phyloP scores from a whole-genome alignment of 2,888 invertebrate species.

The Prenolepis imparis region DNA sequence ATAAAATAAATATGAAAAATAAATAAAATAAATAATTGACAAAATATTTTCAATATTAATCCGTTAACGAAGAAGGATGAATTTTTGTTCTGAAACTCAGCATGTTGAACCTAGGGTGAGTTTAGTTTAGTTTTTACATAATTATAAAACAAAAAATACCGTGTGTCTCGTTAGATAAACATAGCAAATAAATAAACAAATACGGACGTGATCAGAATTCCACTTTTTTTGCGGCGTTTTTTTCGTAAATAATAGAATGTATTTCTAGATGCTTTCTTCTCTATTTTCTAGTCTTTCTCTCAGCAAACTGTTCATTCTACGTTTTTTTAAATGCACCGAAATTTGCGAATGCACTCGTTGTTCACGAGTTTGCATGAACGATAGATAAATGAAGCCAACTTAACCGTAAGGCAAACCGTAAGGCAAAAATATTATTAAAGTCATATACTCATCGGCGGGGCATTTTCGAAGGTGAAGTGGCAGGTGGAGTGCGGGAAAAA shows the following conservation, averaged over 20 bases:
- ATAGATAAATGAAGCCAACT: slow-evolving; percentile 26
- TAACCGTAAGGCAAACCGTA: slow-evolving; percentile 17
- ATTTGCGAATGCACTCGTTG: background rate
- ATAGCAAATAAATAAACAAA: slow-evolving; percentile 4
- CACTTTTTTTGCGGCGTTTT: background rate
- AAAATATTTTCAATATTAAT: slow-evolving; percentile 15
- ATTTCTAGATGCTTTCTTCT: background rate
- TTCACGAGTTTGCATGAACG: background rate
- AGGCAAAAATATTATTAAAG: slow-evolving; percentile 48
- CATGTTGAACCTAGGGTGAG: background rate
- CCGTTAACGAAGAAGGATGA: background rate
- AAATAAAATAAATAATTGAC: background rate
- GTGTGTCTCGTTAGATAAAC: background rate
- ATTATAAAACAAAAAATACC: background rate
- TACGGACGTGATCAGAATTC: slow-evolving; percentile 4
- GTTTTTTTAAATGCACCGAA: background rate
- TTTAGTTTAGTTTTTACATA: slow-evolving; percentile 12
- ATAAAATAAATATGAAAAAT: background rate
- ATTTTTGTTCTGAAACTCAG: background rate
- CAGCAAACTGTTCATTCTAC: background rate
- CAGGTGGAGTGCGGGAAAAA: slow-evolving; percentile 3
- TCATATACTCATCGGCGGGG: slow-evolving; percentile 16
- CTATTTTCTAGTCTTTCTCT: background rate
- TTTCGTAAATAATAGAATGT: slow-evolving; percentile 24
- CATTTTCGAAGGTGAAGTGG: slow-evolving; percentile 22